Evolutionary conservation across 2,113 vertebrate genomes (phyloP).

Genomic region (Hippocampus comes): DNA sequence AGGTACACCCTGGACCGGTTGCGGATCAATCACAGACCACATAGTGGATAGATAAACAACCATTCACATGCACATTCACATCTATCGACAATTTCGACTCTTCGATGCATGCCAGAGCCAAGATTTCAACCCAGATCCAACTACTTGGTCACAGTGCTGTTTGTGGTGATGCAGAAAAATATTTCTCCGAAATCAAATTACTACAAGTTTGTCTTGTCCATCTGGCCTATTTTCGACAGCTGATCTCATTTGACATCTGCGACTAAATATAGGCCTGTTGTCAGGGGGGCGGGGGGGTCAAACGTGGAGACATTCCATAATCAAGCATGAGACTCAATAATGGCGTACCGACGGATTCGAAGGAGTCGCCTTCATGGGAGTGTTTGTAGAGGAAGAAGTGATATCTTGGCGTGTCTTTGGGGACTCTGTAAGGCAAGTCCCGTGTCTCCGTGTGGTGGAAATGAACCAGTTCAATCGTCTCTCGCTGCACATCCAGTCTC

Average conservation of each 20-base stretch:
- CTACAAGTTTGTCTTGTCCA: not conserved
- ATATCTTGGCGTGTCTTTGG: constrained; percentile 89
- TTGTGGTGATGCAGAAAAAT: not conserved
- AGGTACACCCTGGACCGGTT: not conserved
- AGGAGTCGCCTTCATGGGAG: constrained; percentile 87
- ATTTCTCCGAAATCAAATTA: not conserved
- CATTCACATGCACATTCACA: not conserved
- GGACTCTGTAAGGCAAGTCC: constrained; percentile 85
- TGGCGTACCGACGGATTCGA: constrained; percentile 88
- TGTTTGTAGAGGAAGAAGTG: constrained; percentile 98
- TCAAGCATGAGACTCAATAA: not conserved
- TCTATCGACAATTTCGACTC: not conserved
- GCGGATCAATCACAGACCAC: not conserved
- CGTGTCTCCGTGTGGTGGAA: constrained; percentile 81
- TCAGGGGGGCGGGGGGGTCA: not conserved
- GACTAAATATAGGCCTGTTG: not conserved
- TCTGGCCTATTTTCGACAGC: not conserved
- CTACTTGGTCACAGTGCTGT: not conserved
- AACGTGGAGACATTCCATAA: not conserved
- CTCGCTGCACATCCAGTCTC: constrained; percentile 88
- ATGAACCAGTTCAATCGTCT: constrained; percentile 92
- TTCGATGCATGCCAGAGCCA: not conserved
- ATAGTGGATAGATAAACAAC: not conserved
- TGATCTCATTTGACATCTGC: not conserved
- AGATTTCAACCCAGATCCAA: not conserved